Evolutionary conservation across 2,888 invertebrate species (phyloP).

Genomic region (Tenthredo scrophulariae): DNA sequence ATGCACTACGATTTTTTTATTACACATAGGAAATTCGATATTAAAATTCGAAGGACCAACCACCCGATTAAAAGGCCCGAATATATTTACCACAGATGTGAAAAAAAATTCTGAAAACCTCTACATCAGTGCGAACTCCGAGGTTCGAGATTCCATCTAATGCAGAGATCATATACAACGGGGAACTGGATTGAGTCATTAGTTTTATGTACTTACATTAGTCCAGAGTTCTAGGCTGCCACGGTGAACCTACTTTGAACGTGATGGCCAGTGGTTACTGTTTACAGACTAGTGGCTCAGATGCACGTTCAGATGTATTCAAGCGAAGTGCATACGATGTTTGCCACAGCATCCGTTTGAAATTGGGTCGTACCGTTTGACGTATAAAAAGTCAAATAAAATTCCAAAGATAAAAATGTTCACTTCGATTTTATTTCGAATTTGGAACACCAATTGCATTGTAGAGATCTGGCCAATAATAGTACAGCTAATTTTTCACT

Average conservation of each 20-base stretch:
- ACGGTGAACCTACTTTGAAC: slow-evolving; percentile 23
- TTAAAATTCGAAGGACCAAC: no score
- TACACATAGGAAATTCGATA: not conserved
- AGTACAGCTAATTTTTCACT: not conserved
- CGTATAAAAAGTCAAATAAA: not conserved
- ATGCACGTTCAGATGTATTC: not conserved
- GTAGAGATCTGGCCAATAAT: not conserved
- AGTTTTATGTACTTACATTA: slow-evolving; percentile 1
- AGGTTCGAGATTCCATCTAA: not conserved
- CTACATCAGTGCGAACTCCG: not conserved
- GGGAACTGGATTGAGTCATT: not conserved
- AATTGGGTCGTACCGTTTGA: slow-evolving; percentile 12
- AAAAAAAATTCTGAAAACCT: not conserved
- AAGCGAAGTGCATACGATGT: not conserved
- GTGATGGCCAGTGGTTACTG: slow-evolving; percentile 36
- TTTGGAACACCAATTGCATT: not conserved
- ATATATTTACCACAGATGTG: not conserved
- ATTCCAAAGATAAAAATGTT: not conserved
- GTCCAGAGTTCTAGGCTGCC: not conserved
- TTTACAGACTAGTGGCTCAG: not conserved
- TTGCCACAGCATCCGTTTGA: slow-evolving; percentile 22
- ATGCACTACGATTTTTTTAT: not conserved
- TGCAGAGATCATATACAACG: not conserved
- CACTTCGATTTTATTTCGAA: not conserved
- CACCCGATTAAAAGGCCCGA: no score